These are phyloP conservation scores for Lycocorax pyrrhopterus DNA, from an alignment of 2,113 vertebrate species.

Conservation along the genomic window DNA sequence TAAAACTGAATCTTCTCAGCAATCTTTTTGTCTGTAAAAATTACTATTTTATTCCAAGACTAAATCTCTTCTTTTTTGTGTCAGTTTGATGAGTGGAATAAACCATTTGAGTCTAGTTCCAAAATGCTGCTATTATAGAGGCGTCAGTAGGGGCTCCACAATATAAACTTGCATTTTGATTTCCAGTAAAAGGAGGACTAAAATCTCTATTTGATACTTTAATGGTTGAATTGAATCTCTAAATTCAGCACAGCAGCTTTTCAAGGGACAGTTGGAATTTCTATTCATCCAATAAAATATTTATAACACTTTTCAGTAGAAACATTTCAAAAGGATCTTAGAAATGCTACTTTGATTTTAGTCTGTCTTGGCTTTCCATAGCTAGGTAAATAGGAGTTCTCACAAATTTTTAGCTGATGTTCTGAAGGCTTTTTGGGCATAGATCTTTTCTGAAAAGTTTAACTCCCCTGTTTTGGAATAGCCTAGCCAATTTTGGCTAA, in stretches of 20 bases:
- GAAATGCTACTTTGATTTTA: background rate
- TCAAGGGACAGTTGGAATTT: constrained; percentile 2
- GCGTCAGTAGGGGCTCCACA: background rate
- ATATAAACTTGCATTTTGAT: constrained; percentile 35
- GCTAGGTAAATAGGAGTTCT: background rate
- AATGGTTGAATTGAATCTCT: background rate
- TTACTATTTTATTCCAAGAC: background rate
- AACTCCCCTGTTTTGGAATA: background rate
- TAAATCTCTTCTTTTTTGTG: background rate
- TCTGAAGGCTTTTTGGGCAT: background rate
- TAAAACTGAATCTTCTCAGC: background rate
- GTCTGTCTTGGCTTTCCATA: background rate
- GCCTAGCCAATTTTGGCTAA: background rate
- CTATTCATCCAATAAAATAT: constrained; percentile 26
- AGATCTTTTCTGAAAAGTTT: background rate
- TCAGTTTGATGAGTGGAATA: background rate
- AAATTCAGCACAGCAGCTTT: constrained; percentile 11
- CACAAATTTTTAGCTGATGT: background rate
- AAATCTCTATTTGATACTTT: constrained; percentile 32
- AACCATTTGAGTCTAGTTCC: background rate
- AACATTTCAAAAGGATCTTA: background rate
- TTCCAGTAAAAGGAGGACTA: constrained; percentile 18
- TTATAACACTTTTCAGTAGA: background rate
- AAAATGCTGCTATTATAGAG: background rate
- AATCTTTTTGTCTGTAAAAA: background rate